Conservation (phyloP, 2,113 vertebrate genomes). For the Osmerus eperlanus region DNA sequence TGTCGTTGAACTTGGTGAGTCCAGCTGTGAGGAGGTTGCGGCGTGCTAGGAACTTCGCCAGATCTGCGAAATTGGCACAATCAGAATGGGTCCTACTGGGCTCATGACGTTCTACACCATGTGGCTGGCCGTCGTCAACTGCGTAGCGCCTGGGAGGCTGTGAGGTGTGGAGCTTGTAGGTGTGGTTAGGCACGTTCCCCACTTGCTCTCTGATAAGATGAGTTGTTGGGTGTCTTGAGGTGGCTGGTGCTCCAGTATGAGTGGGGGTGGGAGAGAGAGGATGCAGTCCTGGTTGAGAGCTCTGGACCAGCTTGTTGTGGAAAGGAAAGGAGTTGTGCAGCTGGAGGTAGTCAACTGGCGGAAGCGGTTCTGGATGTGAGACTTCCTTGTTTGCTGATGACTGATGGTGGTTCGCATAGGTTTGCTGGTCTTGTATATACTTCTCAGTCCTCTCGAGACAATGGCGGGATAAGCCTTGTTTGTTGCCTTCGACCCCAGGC, state of each 20-base stretch:
- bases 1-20: too few species aligned
- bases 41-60: too few species aligned
- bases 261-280: not conserved
- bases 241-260: not conserved
- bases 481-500: not conserved
- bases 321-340: not conserved
- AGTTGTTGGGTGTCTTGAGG: not conserved
- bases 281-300: not conserved
- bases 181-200: not conserved
- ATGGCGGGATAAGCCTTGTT: not conserved
- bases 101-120: too few species aligned
- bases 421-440: not conserved
- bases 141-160: not conserved
- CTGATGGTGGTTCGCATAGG: not conserved
- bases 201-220: not conserved
- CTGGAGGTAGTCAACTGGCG: not conserved
- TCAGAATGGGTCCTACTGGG: not conserved
- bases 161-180: not conserved
- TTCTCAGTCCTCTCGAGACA: not conserved
- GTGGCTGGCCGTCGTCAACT: accelerated
- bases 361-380: not conserved
- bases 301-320: not conserved
- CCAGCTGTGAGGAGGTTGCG: too few species aligned
- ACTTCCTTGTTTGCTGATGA: not conserved
- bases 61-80: too few species aligned